Evolutionary conservation across 2,888 invertebrate genomes (phyloP).

Genomic region (Sminthurinus aureus): DNA sequence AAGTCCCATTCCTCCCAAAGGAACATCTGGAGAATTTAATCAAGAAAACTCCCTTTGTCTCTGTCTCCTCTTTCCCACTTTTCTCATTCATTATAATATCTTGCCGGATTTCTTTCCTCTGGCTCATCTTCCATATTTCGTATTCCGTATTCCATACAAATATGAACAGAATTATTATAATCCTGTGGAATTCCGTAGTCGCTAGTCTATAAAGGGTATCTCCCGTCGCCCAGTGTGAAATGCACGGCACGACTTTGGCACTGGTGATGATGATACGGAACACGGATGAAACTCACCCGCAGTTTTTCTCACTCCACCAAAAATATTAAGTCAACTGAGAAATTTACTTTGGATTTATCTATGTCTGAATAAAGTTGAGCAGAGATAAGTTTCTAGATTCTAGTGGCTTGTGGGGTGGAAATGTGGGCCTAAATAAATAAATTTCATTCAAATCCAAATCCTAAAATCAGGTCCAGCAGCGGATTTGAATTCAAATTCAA

Average conservation of each 20-base stretch:
- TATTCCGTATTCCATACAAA: background rate
- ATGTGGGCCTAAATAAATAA: too few relatives aligned
- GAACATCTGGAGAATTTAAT: constrained; percentile 42
- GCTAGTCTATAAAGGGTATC: background rate
- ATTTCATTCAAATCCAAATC: too few relatives aligned
- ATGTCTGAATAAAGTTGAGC: too few relatives aligned
- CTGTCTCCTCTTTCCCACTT: constrained; percentile 8
- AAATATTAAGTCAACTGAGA: background rate
- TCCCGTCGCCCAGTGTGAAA: background rate
- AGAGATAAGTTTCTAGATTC: too few relatives aligned
- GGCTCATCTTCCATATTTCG: background rate
- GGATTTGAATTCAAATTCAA: background rate
- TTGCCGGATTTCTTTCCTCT: background rate
- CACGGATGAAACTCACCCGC: constrained; percentile 1
- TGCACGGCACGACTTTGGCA: background rate
- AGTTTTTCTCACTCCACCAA: background rate
- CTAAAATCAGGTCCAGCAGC: too few relatives aligned
- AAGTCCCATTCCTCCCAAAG: constrained; percentile 21
- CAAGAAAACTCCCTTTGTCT: constrained; percentile 38
- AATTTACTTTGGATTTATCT: background rate
- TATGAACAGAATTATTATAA: too few relatives aligned
- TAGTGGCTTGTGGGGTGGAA: too few relatives aligned
- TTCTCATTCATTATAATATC: constrained; percentile 1
- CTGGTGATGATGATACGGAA: background rate
- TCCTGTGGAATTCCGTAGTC: background rate